Percentiles rank a stretch among this genome's conserved stretches.
Conservation (phyloP, 2,797 vertebrate species). For the Odontamblyopus rebecca region DNA sequence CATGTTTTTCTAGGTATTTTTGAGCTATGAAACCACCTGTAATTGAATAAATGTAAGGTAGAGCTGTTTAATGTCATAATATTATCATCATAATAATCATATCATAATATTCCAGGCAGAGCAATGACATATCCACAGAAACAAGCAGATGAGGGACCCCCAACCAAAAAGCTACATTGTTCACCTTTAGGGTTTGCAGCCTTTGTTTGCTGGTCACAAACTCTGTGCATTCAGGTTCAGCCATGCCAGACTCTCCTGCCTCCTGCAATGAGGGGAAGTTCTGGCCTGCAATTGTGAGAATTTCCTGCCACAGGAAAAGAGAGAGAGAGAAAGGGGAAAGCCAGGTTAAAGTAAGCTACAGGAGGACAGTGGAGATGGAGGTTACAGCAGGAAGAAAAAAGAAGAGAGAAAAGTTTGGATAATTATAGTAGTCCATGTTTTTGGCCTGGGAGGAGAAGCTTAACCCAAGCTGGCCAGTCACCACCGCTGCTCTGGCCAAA, state of each 20-base stretch:
- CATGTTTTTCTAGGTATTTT: no score
- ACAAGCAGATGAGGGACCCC: no score
- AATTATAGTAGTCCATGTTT: conserved; percentile 59
- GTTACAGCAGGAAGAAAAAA: conserved; percentile 37
- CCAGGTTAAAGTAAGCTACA: conserved; percentile 48
- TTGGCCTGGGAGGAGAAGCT: conserved; percentile 22
- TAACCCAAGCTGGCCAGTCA: conserved; percentile 23
- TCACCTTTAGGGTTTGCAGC: conserved; percentile 55
- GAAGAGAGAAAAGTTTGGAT: conserved; percentile 44
- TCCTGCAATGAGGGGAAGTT: conserved; percentile 66
- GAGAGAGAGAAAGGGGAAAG: conserved; percentile 56
- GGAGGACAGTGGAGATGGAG: conserved; percentile 39
- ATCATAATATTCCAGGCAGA: no score
- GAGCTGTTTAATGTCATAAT: no score
- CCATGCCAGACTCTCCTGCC: conserved; percentile 58
- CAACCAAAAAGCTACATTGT: no score
- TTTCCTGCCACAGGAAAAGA: conserved; percentile 82
- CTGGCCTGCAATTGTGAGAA: conserved; percentile 80
- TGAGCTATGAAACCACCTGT: no score
- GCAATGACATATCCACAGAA: no score
- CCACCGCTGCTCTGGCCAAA: conserved; percentile 40
- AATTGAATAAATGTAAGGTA: no score
- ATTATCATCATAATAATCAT: no score
- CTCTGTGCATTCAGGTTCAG: conserved; percentile 61
- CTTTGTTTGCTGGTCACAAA: conserved; percentile 66